Percentiles rank a stretch among this genome's conserved stretches.
These are phyloP conservation scores for Montipora cactus DNA, from an alignment of 64 coral and sea anemone genomes.

Conservation along the genomic window DNA sequence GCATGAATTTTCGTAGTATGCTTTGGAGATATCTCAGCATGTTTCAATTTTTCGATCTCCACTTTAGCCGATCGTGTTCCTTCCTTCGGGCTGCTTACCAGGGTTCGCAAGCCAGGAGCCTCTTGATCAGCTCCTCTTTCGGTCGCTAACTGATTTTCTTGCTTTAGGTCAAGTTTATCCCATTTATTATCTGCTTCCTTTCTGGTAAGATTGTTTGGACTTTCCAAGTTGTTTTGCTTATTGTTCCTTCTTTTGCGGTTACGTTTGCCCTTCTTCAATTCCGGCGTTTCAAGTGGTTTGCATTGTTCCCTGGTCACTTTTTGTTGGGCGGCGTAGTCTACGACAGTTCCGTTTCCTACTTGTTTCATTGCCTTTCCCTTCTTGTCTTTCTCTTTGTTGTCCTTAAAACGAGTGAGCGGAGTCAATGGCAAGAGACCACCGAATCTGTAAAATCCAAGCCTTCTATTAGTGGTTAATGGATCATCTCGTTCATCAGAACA, in stretches of 20 bases:
- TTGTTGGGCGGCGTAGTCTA: neutral
- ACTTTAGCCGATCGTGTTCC: neutral
- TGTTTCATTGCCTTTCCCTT: neutral
- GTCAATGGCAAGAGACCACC: neutral
- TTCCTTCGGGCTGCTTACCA: neutral
- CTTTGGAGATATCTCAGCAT: neutral
- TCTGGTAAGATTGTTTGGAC: neutral
- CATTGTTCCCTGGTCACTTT: neutral
- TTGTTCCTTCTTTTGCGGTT: slow-evolving; percentile 4
- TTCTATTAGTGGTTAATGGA: neutral
- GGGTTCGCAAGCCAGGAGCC: neutral
- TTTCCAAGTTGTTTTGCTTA: neutral
- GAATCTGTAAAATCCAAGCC: neutral
- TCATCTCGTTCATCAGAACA: neutral
- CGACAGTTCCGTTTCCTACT: no score
- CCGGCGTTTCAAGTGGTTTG: neutral
- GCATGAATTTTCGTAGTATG: neutral
- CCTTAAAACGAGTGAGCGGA: neutral
- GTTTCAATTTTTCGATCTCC: neutral
- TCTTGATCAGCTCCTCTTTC: neutral
- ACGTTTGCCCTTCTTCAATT: neutral
- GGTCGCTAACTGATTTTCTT: neutral
- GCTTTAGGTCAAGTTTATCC: neutral
- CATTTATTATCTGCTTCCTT: neutral
- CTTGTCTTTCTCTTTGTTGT: neutral